These are phyloP conservation scores for Triplophysa yarkandensis DNA, from an alignment of 2,797 vertebrate genomes.

Conservation along the genomic window DNA sequence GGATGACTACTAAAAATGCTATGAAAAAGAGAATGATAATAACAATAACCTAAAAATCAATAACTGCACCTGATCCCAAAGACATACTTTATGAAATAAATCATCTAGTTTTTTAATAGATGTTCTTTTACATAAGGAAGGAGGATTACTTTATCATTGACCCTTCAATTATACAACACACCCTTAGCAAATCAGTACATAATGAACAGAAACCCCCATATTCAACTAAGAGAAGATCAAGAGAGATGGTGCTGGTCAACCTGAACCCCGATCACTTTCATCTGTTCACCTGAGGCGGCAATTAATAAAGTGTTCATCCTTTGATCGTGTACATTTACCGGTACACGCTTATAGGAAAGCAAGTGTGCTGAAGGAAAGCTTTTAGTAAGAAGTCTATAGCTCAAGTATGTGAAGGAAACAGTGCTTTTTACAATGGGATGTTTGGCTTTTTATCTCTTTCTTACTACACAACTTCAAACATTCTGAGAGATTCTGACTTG, in stretches of 20 bases:
- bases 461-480: neutral
- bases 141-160: slow-evolving; percentile 46
- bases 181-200: slow-evolving; percentile 44
- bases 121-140: slow-evolving; percentile 9
- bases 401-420: slow-evolving; percentile 3
- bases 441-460: neutral
- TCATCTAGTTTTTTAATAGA: neutral
- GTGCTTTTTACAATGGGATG: neutral
- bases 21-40: neutral
- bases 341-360: slow-evolving; percentile 32
- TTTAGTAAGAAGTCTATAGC: neutral
- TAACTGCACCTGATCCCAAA: neutral
- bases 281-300: slow-evolving; percentile 62
- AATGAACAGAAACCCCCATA: slow-evolving; percentile 40
- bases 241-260: slow-evolving; percentile 42
- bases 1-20: too few species aligned
- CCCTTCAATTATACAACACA: slow-evolving; percentile 52
- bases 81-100: slow-evolving; percentile 7
- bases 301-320: slow-evolving; percentile 64
- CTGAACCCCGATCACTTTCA: slow-evolving; percentile 46
- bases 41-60: neutral
- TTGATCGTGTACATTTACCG: slow-evolving; percentile 56
- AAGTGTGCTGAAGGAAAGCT: neutral
- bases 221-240: slow-evolving; percentile 19
- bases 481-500: too few species aligned